Base-by-base conservation (phyloP, 2,888 invertebrate species). In the Agriopis leucophaearia region DNA sequence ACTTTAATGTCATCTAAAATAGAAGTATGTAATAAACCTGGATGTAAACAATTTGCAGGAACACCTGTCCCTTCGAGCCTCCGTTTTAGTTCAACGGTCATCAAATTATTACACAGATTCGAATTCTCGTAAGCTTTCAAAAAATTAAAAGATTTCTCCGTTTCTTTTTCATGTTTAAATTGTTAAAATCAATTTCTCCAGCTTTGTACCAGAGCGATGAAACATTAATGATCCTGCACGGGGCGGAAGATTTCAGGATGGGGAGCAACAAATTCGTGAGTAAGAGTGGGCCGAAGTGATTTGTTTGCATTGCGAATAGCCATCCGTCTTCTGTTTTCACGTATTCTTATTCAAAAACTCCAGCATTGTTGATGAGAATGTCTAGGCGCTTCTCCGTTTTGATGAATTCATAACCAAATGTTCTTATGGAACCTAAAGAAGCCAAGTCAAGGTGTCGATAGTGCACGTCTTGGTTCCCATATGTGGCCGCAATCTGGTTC, bases 261-360 rank as follows among this genome's bases (percentile, higher is more conserved):
- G 92, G 92, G 66, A 92, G 69, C 10, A 96, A 85, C n/a, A 96
- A 87, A 76, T 94, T 94, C 0, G 95, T 95, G 52, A 96, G 86
- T 45, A 96, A 85, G 81, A 96, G 96, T 5, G 94, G 95, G 12
- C 95, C 95, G 76, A 95, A 94, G 80, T 96, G 94, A 62, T 81
- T 82, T 0, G 75, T 89, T 71, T 95, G 95, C 88, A 95, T 94
- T 3, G 92, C 94, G 8, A 88, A 78, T 70, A 95, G 94, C 52
- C 96, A 83, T 0, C 95, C 95, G 76, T 96, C 95, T 74, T 94
- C 90, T 1, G 95, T 95, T 27, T 61, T 58, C 55, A 63, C 69
- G 59, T 69, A 57, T 66, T 74, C 74, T 61, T 62, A 69, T 66
- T 59, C 48, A 68, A 62, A 57, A 38, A 57, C 62, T 47, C 27